Evolutionary conservation across 2,888 invertebrate species (phyloP), one percentile per base, ranked within the genome.

Genomic region (Spisula solida): DNA sequence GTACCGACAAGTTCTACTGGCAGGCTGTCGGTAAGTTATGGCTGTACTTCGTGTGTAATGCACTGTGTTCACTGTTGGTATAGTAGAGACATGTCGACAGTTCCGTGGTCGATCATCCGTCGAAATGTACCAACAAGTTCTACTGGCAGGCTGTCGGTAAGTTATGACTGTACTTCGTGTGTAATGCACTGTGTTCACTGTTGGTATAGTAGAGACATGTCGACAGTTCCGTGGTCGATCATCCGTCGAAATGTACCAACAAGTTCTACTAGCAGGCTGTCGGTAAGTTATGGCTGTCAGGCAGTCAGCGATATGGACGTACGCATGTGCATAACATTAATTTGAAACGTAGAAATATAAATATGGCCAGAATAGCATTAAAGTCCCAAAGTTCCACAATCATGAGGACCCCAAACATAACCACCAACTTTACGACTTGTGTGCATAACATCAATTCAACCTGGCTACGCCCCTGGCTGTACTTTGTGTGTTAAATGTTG

Each of bases 211-310:
- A 47, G 47, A 12, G 47, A 47, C 5, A n/a, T n/a, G 96, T 14
- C 97, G 99, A 91, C 99, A 99, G 97, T 99, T 99, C 96, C 99
- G 99, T 85, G 99, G 99, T 20, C 99, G 98, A 97, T 99, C 99
- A 92, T 99, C 99, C 10, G 97, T 99, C 5, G 99, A 99, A 97
- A 99, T 99, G 99, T 99, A 99, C 97, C 97, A 99, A 94, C 99
- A 99, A 97, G 99, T 99, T 20, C 97, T 99, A 92, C 97, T 99
- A 88, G 99, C 99, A 78, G 99, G 99, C 0, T 99, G 99, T 97
- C 41, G 41, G 41, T 41, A 41, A 41, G 41, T 41, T 41, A 41
- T 41, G 4, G 8, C n/a, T n/a, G n/a, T n/a, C n/a, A n/a, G n/a
- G n/a, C n/a, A n/a, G n/a, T n/a, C n/a, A n/a, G n/a, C n/a, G n/a